phyloP scores from a whole-genome alignment of 2,113 vertebrate genomes.

The Nannobrachium achirus region DNA sequence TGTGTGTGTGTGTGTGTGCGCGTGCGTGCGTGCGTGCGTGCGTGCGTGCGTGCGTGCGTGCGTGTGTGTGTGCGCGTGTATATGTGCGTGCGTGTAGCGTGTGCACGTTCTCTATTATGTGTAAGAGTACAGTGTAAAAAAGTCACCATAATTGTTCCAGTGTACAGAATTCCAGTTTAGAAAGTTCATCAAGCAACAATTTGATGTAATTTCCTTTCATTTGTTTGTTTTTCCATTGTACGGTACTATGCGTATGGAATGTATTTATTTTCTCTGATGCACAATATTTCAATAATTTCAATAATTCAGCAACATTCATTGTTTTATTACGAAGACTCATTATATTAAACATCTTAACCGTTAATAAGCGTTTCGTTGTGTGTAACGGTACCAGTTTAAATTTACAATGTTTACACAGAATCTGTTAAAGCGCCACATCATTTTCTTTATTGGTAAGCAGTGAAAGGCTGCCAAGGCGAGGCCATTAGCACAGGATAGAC shows the following conservation, averaged over 20 bases:
- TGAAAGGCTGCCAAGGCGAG: constrained; percentile 12
- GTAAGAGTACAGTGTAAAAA: too few relatives aligned
- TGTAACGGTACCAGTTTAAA: neutral
- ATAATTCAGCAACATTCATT: neutral
- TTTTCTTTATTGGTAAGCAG: constrained; percentile 17
- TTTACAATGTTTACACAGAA: constrained; percentile 1
- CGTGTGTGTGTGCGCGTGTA: neutral
- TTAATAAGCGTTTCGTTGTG: neutral
- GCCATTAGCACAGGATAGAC: constrained; percentile 23
- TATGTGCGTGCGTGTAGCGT: neutral
- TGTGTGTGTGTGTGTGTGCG: neutral
- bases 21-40: neutral
- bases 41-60: neutral
- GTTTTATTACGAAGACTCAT: neutral
- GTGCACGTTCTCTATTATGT: too few relatives aligned
- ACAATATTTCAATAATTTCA: neutral
- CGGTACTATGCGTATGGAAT: too few relatives aligned
- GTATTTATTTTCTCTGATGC: neutral
- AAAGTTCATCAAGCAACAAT: too few relatives aligned
- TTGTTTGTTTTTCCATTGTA: too few relatives aligned
- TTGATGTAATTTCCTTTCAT: too few relatives aligned
- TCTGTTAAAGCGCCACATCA: constrained; percentile 10
- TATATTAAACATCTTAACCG: neutral
- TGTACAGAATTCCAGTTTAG: too few relatives aligned
- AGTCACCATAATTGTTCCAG: too few relatives aligned